A percentile compares a stretch with the other conserved stretches of the same genome.
These are phyloP conservation scores for Hemichromis elongatus DNA, from an alignment of 2,113 vertebrate species.

Conservation along the genomic window DNA sequence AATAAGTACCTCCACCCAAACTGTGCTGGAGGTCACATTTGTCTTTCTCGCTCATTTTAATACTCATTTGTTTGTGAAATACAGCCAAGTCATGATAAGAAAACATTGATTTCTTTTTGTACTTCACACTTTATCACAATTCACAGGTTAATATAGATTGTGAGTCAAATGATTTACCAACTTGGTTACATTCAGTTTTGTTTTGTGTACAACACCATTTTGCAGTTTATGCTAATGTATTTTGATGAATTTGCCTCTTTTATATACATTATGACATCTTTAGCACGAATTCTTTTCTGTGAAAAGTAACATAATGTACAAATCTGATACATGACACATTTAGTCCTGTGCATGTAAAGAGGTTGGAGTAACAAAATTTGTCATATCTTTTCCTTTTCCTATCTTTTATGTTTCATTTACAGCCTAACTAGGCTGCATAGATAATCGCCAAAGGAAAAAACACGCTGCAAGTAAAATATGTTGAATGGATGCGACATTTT, in stretches of 20 bases:
- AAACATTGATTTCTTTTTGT: background rate
- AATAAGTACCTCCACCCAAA: background rate
- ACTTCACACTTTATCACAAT: no score
- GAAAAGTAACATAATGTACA: background rate
- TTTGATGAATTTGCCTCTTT: background rate
- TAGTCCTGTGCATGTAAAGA: background rate
- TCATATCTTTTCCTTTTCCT: background rate
- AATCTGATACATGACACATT: background rate
- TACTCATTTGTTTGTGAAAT: background rate
- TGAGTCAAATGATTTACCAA: background rate
- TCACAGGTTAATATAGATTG: no score
- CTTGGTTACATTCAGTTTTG: background rate
- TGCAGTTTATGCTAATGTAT: background rate
- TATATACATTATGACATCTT: background rate
- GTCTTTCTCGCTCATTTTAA: background rate
- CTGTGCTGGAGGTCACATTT: background rate
- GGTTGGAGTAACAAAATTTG: background rate
- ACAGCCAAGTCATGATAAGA: background rate
- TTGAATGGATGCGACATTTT: background rate
- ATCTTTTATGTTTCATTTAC: background rate
- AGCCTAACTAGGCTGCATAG: background rate
- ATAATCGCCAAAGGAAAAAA: fast-evolving
- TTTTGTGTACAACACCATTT: background rate
- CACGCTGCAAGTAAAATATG: fast-evolving
- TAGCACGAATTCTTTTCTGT: background rate